phyloP scores from a whole-genome alignment of 2,888 invertebrate genomes.

The Listrodromus nycthemerus region DNA sequence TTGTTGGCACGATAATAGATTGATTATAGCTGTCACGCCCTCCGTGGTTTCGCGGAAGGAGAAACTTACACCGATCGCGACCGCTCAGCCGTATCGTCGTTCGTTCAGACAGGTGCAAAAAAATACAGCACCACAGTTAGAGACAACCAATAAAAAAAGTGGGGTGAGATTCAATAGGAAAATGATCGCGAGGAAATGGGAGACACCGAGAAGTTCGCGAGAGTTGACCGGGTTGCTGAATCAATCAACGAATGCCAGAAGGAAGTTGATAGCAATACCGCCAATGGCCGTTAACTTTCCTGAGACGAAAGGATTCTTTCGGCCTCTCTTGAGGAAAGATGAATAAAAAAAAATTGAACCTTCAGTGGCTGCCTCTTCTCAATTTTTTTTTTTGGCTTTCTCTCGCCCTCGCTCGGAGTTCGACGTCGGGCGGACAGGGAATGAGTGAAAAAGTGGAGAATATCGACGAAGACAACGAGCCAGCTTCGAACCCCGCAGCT shows the following conservation, averaged over 20 bases:
- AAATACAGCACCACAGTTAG: neutral
- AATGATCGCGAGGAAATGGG: neutral
- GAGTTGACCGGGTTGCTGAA: conserved; percentile 36
- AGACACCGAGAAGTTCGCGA: conserved; percentile 2
- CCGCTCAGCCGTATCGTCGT: conserved; percentile 4
- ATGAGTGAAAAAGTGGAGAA: conserved; percentile 10
- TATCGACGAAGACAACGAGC: conserved; percentile 4
- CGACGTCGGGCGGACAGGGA: neutral
- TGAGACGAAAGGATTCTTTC: neutral
- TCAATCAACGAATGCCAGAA: conserved; percentile 60
- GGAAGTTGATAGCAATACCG: conserved; percentile 39
- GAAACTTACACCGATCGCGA: conserved; percentile 1
- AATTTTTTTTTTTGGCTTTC: conserved; percentile 32
- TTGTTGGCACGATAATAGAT: conserved; percentile 39
- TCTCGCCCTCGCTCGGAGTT: neutral
- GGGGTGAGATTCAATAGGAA: conserved; percentile 1
- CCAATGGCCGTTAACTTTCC: conserved; percentile 50
- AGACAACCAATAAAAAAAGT: neutral
- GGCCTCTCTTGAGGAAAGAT: neutral
- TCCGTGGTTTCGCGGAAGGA: neutral
- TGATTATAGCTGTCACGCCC: conserved; percentile 8
- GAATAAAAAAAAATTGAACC: conserved; percentile 28
- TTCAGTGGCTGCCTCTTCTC: conserved; percentile 33
- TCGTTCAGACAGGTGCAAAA: neutral
- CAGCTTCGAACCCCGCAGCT: conserved; percentile 16